Evolutionary conservation across 2,888 invertebrate genomes (phyloP).

Genomic region (Ormyrus pomaceus): DNA sequence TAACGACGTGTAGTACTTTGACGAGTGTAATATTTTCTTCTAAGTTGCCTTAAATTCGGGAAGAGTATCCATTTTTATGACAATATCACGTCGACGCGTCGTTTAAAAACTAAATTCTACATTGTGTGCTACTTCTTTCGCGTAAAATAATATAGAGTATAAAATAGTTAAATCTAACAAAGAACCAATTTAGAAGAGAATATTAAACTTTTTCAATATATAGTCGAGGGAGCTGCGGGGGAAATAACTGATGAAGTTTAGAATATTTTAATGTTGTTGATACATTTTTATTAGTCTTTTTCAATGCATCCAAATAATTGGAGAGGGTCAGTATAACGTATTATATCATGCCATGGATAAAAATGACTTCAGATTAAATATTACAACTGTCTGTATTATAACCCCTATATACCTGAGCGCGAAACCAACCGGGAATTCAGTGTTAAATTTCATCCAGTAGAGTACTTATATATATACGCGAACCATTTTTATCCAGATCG

Average conservation of each 20-base stretch:
- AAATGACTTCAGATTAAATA: no score
- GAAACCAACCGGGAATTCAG: no score
- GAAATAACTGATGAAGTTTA: slow-evolving; percentile 9
- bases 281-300: slow-evolving; percentile 29
- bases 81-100: neutral
- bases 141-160: neutral
- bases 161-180: neutral
- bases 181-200: slow-evolving; percentile 37
- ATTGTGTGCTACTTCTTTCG: neutral
- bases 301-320: neutral
- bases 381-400: no score
- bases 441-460: no score
- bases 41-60: slow-evolving; percentile 1
- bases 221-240: no score
- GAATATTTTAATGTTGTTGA: slow-evolving; percentile 27
- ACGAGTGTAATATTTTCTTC: slow-evolving; percentile 22
- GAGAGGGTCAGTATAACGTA: no score
- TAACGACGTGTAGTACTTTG: neutral
- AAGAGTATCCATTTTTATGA: neutral
- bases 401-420: no score
- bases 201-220: slow-evolving; percentile 23
- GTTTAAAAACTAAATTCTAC: neutral
- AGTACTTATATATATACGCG: no score
- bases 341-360: neutral
- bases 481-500: no score